Conservation (phyloP, 1,140 invertebrate species). For the Ceratina calcarata region DNA sequence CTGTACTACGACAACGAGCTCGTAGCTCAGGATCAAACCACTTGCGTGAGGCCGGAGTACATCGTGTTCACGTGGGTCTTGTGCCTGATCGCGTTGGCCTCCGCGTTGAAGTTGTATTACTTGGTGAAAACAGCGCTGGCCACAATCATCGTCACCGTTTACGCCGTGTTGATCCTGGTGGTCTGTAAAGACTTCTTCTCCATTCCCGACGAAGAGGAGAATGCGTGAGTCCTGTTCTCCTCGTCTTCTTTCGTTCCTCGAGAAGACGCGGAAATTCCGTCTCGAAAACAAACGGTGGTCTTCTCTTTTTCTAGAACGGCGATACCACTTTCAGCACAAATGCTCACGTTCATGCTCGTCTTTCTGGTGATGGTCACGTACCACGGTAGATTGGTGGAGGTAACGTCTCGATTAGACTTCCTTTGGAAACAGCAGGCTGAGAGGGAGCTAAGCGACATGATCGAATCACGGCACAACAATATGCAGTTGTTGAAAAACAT, state of each 20-base stretch:
- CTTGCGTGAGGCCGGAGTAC: constrained; percentile 89
- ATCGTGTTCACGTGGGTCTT: constrained; percentile 96
- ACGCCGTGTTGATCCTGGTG: constrained; percentile 86
- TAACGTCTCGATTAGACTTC: constrained; percentile 94
- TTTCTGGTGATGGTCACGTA: constrained; percentile 94
- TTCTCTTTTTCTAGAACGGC: constrained; percentile 65
- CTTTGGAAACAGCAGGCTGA: constrained; percentile 97
- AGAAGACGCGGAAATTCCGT: neutral
- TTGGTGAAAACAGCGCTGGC: constrained; percentile 93
- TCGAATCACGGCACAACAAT: constrained; percentile 92
- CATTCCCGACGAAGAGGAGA: constrained; percentile 47
- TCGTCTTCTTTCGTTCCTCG: no score
- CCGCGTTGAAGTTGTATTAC: constrained; percentile 96
- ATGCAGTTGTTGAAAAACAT: constrained; percentile 95
- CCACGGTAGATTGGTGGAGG: constrained; percentile 94
- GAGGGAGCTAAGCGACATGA: constrained; percentile 94
- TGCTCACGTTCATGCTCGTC: constrained; percentile 89
- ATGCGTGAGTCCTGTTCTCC: constrained; percentile 60
- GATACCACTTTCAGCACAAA: constrained; percentile 87
- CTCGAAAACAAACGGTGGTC: neutral
- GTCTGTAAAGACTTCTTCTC: constrained; percentile 78
- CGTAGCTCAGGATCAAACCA: constrained; percentile 24
- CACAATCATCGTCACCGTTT: constrained; percentile 86
- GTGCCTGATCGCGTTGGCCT: constrained; percentile 93
- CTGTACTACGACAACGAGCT: constrained; percentile 4